These are phyloP conservation scores for Myrmecobius fasciatus DNA, from an alignment of 2,113 vertebrate species.

Conservation along the genomic window DNA sequence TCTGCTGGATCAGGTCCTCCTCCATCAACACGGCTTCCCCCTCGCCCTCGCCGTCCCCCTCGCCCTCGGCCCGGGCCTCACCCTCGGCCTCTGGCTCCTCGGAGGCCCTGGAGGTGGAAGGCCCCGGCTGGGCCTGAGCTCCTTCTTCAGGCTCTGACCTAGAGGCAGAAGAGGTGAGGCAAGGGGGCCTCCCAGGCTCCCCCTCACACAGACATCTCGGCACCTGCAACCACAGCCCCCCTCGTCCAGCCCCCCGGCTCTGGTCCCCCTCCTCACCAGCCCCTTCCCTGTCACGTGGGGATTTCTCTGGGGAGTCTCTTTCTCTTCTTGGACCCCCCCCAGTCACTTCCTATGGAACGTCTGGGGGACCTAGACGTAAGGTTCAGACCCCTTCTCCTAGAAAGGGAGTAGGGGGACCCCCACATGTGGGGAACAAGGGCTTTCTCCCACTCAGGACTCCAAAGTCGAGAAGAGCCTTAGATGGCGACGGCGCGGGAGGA, in stretches of 20 bases:
- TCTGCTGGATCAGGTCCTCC: conserved; percentile 98
- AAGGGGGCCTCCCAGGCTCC: accelerated
- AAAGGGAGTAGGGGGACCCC: not conserved
- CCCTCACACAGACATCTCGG: too few relatives aligned
- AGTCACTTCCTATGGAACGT: not conserved
- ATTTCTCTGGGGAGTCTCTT: not conserved
- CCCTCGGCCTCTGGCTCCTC: conserved; percentile 72
- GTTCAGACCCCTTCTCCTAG: not conserved
- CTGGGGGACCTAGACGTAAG: not conserved
- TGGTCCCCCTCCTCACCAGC: not conserved
- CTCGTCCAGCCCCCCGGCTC: not conserved
- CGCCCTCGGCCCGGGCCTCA: conserved; percentile 51
- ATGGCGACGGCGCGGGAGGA: not conserved
- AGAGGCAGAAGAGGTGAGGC: not conserved
- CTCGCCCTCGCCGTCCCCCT: conserved; percentile 79
- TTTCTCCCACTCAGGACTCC: not conserved
- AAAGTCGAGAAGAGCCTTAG: not conserved
- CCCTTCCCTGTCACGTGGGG: not conserved
- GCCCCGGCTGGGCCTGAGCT: conserved; percentile 55
- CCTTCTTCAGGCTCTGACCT: conserved; percentile 79
- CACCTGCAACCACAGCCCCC: not conserved
- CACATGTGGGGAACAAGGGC: too few relatives aligned
- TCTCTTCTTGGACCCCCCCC: not conserved
- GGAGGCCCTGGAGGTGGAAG: conserved; percentile 4
- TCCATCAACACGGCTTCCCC: conserved; percentile 95